Percentiles rank a stretch among this genome's conserved stretches.
These are phyloP conservation scores for Aromia moschata DNA, from an alignment of 2,888 invertebrate species.

Conservation along the genomic window DNA sequence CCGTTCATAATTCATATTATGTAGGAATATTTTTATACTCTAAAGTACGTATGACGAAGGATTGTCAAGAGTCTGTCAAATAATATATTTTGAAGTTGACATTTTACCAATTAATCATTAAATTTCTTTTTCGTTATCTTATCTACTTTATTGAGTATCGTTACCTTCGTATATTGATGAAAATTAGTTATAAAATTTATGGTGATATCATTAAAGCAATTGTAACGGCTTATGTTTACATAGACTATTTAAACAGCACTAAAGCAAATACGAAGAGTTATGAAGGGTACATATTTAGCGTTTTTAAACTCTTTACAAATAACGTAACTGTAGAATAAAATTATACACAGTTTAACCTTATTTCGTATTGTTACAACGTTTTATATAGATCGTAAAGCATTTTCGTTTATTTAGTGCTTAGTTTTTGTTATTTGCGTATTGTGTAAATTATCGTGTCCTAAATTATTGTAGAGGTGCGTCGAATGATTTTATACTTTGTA, in stretches of 20 bases:
- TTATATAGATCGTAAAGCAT: slow-evolving; percentile 26
- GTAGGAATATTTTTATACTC: too few relatives aligned
- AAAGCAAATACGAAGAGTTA: slow-evolving; percentile 42
- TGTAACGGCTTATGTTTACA: slow-evolving; percentile 40
- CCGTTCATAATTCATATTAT: too few relatives aligned
- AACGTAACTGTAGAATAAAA: slow-evolving; percentile 39
- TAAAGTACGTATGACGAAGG: too few relatives aligned
- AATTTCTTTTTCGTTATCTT: slow-evolving; percentile 23
- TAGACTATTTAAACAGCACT: slow-evolving; percentile 39
- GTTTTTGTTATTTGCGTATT: slow-evolving; percentile 21
- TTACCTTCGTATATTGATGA: slow-evolving; percentile 34
- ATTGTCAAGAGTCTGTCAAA: too few relatives aligned
- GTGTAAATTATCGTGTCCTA: slow-evolving; percentile 9
- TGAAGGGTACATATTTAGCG: slow-evolving; percentile 41
- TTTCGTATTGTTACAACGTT: slow-evolving; percentile 37
- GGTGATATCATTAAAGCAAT: slow-evolving; percentile 36
- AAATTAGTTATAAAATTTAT: slow-evolving; percentile 40
- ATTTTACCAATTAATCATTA: neutral
- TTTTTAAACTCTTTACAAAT: slow-evolving; percentile 44
- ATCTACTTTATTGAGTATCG: slow-evolving; percentile 25
- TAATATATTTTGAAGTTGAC: neutral
- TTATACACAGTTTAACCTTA: slow-evolving; percentile 38
- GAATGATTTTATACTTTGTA: neutral
- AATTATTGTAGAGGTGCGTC: neutral
- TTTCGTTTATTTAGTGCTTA: slow-evolving; percentile 19